Base-by-base conservation (phyloP, 2,113 vertebrate species). In the Candoia aspera region DNA sequence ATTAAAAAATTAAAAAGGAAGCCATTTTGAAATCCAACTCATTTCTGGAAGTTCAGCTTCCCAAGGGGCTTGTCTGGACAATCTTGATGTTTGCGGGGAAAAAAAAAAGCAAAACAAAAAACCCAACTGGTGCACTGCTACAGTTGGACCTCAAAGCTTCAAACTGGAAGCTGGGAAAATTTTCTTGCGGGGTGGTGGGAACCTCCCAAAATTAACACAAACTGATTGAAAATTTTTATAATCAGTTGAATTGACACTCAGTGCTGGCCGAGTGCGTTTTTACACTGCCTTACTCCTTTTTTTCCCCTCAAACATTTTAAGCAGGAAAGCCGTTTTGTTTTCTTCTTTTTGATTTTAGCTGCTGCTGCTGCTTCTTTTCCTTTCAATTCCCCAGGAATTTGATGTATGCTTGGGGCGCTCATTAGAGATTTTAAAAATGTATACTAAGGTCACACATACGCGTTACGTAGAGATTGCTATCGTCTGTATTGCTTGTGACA, bases 331-430 rank as follows among this genome's bases (percentile, higher is more conserved):
- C 62, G 12, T 29, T n/a, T 68, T n/a, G 10, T 62, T 11, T 15
- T n/a, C 29, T n/a, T 68, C 11, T 68, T 68, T 68, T 68, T 13
- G 29, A n/a, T 29, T 26, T n/a, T 29, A 11, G 11, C 62, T 64
- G 12, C 29, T 62, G 3, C 0, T 11, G n/a, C n/a, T n/a, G n/a
- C n/a, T n/a, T 12, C 1, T 29, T 49, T 5, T 3, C 12, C 4
- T 29, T 1, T 2, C 29, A 64, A 64, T 64, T 64, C 10, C 60
- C 60, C 10, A 29, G 60, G 3, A 64, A 64, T 64, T 64, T 29
- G 60, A 26, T 64, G 60, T 10, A 12, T 26, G 60, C 26, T 62
- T 62, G 62, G 9, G 24, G 0, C 2, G 4, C 17, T 59, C 58
- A 5, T 8, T 59, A 3, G 24, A 29, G 60, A n/a, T n/a, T 29